These are phyloP conservation scores for Salminus brasiliensis DNA, from an alignment of 2,113 vertebrate genomes.

Conservation along the genomic window DNA sequence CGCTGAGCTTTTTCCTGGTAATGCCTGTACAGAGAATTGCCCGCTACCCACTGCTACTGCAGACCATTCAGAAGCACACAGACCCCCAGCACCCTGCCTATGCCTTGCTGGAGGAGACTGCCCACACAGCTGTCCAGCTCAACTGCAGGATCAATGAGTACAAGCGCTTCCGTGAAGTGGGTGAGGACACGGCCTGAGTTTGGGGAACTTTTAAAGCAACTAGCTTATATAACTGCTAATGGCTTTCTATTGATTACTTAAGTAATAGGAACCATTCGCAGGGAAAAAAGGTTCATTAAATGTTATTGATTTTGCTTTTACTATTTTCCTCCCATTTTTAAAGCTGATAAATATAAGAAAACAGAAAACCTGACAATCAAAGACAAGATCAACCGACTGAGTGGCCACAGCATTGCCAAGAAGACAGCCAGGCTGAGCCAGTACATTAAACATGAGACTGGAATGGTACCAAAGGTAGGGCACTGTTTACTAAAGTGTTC, in stretches of 20 bases:
- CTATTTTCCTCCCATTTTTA: background rate
- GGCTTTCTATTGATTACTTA: background rate
- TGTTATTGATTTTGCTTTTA: background rate
- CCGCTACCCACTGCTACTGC: constrained; percentile 89
- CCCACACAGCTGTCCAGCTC: constrained; percentile 79
- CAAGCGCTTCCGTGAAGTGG: constrained; percentile 93
- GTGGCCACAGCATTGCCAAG: constrained; percentile 91
- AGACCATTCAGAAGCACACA: constrained; percentile 91
- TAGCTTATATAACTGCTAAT: background rate
- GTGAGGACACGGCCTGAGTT: constrained; percentile 73
- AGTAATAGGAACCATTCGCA: too few relatives aligned
- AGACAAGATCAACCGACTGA: constrained; percentile 88
- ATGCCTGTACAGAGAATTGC: constrained; percentile 93
- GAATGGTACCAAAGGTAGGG: constrained; percentile 85
- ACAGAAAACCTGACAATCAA: constrained; percentile 84
- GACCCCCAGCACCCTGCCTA: constrained; percentile 69
- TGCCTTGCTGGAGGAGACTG: constrained; percentile 74
- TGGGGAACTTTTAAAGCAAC: background rate
- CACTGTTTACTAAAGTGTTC: background rate
- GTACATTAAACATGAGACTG: constrained; percentile 87
- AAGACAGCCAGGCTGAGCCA: constrained; percentile 90
- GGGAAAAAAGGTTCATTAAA: background rate
- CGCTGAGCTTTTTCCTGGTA: constrained; percentile 92
- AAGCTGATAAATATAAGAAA: constrained; percentile 92
- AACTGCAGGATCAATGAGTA: constrained; percentile 94